Base-by-base conservation (phyloP, 2,113 vertebrate genomes). In the Bufo gargarizans region DNA sequence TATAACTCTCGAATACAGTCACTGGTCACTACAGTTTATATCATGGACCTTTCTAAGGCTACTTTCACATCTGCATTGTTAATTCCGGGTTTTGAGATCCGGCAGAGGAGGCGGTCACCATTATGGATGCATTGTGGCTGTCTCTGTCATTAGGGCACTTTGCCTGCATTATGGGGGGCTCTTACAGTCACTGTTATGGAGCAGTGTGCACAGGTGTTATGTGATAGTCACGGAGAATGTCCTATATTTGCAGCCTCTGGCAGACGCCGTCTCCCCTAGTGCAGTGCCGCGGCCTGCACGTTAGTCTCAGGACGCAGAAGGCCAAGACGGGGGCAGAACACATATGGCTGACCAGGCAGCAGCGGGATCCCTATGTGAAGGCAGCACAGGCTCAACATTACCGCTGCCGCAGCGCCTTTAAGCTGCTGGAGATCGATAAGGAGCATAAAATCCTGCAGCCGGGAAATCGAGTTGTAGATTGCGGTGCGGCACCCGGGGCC, bases 361-460 rank as follows among this genome's bases (percentile, higher is more conserved):
- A 93, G 17, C 95, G 33, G 71, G 98, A 99, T 89, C 98, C 97
- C 0, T 99, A 96, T 22, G 97, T 99, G 55, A 99, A 96, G 93
- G 97, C 95, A 0, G 91, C 96, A 0, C 96, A 94, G 58, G 69
- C 3, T 0, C 93, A 94, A 33, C 94, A 93, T 90, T 99, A 95
- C 74, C 96, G 98, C 0, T 99, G 98, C 90, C 93, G 98, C 65
- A 99, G 97, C 1, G 98, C 97, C 11, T 99, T 98, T 92, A 99
- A 99, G 72, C 94, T 99, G 3, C 92, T 99, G 90, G 96, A 99
- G 90, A 93, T 99, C 0, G 95, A 98, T 14, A 92, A 96, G 69
- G 96, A 92, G 89, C 91, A 96, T 69, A 43, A 12, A 2, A 87
- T 99, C 9, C 92, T 99, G 12, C 91, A 74, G 45, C 97, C 98